Base-by-base conservation (phyloP, 2,113 vertebrate genomes). In the Anser cygnoides region DNA sequence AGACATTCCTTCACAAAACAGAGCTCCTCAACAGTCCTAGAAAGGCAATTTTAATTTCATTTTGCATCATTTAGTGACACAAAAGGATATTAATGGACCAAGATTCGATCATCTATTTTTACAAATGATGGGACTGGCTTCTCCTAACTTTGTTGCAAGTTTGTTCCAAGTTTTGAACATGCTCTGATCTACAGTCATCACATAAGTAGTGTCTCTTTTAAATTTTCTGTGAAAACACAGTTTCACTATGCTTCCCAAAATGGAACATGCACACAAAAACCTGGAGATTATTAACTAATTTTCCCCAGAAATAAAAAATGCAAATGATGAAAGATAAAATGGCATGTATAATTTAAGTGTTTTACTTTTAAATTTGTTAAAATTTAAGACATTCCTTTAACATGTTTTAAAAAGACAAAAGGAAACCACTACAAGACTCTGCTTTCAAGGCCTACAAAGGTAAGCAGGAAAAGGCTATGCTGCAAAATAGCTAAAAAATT, bases 41-140 rank as follows among this genome's bases (percentile, higher is more conserved):
- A 85, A 90, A 95, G 52, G 44, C 39, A 57, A 90, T 81, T 93
- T 83, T 80, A 80, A 88, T 83, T 88, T 66, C 3, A 91, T 87
- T 94, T 93, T 93, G 33, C 26, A 55, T 9, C 4, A 0, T 76
- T 74, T 31, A 83, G 17, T 39, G n/a, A 76, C 74, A 84, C 55
- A 89, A 75, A 76, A 79, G 11, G 3, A 35, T 73, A 73, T 50
- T 65, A 87, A 94, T 83, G 7, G 37, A 90, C 50, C 76, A 70
- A 52, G n/a, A 29, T 10, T 49, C 18, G 18, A 83, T 76, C 20
- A 43, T 62, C 23, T 76, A 0, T 33, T 93, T 91, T 75, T 54
- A 85, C 12, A 91, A 76, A 54, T 74, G 11, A 35, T 0, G 0
- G 8, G 31, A 80, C 31, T 46, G 20, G 11, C 37, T 81, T 90